phyloP scores from a whole-genome alignment of 2,797 vertebrate species.

The Erithacus rubecula region DNA sequence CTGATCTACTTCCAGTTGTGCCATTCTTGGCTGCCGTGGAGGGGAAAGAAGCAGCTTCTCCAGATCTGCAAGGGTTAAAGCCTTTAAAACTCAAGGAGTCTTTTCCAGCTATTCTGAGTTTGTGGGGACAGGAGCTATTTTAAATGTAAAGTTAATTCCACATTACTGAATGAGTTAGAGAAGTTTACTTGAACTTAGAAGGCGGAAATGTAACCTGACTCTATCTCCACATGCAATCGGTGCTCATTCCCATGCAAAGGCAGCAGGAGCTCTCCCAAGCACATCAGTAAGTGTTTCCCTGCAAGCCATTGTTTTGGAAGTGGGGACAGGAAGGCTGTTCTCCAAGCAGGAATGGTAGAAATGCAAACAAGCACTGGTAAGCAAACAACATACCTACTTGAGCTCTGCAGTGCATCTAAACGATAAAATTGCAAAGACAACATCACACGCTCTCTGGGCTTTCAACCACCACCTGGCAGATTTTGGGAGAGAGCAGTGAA shows the following conservation, averaged over 20 bases:
- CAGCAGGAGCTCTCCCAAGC: slow-evolving; percentile 22
- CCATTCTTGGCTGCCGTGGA: fast-evolving
- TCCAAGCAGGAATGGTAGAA: slow-evolving; percentile 24
- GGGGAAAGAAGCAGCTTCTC: not conserved
- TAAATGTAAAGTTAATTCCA: slow-evolving; percentile 18
- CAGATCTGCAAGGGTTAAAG: not conserved
- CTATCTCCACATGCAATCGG: not conserved
- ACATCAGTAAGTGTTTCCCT: not conserved
- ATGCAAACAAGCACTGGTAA: slow-evolving; percentile 23
- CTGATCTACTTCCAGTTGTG: not conserved
- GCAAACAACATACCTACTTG: not conserved
- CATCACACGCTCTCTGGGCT: not conserved
- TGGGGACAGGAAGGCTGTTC: not conserved
- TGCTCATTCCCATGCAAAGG: slow-evolving; percentile 27
- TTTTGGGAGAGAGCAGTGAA: not conserved
- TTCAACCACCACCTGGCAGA: not conserved
- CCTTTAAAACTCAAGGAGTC: not conserved
- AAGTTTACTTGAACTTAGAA: slow-evolving; percentile 41
- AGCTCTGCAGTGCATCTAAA: not conserved
- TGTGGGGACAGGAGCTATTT: not conserved
- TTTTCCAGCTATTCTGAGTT: slow-evolving; percentile 13
- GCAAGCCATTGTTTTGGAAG: not conserved
- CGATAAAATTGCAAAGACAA: not conserved
- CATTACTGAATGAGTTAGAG: slow-evolving; percentile 15
- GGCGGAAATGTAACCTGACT: slow-evolving; percentile 1